These are phyloP conservation scores for Pasiphila rectangulata DNA, from an alignment of 2,888 invertebrate species.

Conservation along the genomic window DNA sequence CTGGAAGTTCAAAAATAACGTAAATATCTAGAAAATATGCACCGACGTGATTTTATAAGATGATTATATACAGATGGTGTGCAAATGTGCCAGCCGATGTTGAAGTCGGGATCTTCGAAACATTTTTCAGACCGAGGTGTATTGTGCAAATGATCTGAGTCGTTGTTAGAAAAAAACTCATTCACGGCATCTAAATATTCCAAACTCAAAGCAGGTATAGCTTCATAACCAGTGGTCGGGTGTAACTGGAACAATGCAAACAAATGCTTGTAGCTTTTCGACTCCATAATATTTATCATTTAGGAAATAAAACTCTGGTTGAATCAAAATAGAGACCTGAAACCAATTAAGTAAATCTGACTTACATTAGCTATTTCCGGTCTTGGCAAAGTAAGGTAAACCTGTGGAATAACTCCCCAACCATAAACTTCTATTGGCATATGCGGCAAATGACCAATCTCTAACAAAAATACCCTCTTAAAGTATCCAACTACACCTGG, in stretches of 20 bases:
- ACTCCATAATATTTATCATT: no score
- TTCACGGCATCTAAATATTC: constrained; percentile 62
- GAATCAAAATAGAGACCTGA: no score
- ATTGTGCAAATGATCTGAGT: constrained; percentile 56
- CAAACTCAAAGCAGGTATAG: constrained; percentile 63
- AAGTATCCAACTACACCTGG: constrained; percentile 81
- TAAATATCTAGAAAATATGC: constrained; percentile 1
- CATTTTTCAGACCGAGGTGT: constrained; percentile 61
- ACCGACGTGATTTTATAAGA: not conserved
- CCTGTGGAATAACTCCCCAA: constrained; percentile 81
- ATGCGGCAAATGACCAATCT: constrained; percentile 80
- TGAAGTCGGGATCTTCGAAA: constrained; percentile 61
- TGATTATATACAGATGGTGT: constrained; percentile 52
- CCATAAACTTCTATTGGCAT: constrained; percentile 77
- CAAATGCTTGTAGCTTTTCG: not conserved
- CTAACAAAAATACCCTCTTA: constrained; percentile 63
- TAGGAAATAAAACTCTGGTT: no score
- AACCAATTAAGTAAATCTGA: not conserved
- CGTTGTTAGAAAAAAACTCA: constrained; percentile 51
- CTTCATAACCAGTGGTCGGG: constrained; percentile 67
- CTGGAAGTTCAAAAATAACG: constrained; percentile 39
- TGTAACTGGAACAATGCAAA: constrained; percentile 44
- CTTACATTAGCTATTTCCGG: constrained; percentile 52
- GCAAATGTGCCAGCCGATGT: constrained; percentile 64
- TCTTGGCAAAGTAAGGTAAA: constrained; percentile 74